Evolutionary conservation across 2,888 invertebrate species (phyloP).

Genomic region (Drosophila maculinotata): DNA sequence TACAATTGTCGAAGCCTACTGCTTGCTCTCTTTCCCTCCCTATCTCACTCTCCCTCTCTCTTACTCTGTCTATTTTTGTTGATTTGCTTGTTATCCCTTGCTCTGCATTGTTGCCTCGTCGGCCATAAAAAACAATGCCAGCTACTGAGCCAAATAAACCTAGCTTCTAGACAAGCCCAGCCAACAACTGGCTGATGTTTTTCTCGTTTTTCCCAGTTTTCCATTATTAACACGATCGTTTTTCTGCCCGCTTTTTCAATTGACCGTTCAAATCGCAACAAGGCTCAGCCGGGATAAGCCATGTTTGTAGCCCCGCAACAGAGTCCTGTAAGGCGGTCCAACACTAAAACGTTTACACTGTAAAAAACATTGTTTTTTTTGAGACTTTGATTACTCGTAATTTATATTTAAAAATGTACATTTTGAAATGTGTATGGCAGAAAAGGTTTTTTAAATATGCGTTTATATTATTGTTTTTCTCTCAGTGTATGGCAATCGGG

Average conservation of each 20-base stretch:
- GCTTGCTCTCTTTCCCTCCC: slow-evolving; percentile 1
- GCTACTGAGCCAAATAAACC: slow-evolving; percentile 23
- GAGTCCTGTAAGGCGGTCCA: slow-evolving; percentile 8
- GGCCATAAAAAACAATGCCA: slow-evolving; percentile 70
- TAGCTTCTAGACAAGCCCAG: slow-evolving; percentile 5
- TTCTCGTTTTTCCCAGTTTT: slow-evolving; percentile 21
- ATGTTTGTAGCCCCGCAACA: slow-evolving; percentile 69
- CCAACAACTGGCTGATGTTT: too few species aligned
- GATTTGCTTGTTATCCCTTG: slow-evolving; percentile 54
- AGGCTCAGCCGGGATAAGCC: slow-evolving; percentile 82
- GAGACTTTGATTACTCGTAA: too few species aligned
- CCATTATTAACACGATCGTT: slow-evolving; percentile 64
- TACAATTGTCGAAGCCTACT: slow-evolving; percentile 45
- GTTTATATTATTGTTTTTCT: not conserved
- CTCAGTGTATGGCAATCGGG: slow-evolving; percentile 4
- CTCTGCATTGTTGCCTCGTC: slow-evolving; percentile 40
- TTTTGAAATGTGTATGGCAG: too few species aligned
- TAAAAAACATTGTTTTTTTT: not conserved
- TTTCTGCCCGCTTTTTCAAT: slow-evolving; percentile 80
- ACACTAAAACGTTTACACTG: slow-evolving; percentile 6
- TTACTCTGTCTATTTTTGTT: slow-evolving; percentile 15
- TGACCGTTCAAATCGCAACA: slow-evolving; percentile 83
- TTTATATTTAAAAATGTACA: too few species aligned
- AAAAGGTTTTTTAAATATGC: too few species aligned
- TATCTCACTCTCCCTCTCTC: not conserved